Conservation (phyloP, 2,888 invertebrate species). For the Morpho deidamia region DNA sequence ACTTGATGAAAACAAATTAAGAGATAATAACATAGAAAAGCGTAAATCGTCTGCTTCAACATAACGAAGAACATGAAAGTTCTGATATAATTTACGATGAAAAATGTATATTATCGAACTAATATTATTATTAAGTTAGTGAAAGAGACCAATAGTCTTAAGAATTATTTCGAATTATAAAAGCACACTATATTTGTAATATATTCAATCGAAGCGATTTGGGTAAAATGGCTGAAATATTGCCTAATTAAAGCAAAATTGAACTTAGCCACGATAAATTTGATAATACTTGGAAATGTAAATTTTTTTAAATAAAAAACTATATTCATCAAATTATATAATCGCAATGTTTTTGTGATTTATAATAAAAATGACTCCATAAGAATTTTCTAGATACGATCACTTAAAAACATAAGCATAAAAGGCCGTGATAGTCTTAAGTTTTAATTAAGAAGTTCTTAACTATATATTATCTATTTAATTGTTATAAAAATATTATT, state of each 20-base stretch:
- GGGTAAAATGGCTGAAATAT: conserved; percentile 11
- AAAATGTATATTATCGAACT: conserved; percentile 8
- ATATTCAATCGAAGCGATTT: conserved; percentile 8
- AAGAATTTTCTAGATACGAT: conserved; percentile 5
- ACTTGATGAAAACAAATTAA: conserved; percentile 64
- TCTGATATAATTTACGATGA: conserved; percentile 11
- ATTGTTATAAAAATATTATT: not conserved
- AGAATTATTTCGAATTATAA: conserved; percentile 25
- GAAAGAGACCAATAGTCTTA: conserved; percentile 53
- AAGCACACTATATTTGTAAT: conserved; percentile 19
- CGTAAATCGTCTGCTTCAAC: conserved; percentile 72
- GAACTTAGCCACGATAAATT: not conserved
- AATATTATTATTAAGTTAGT: conserved; percentile 25
- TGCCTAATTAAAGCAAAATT: not conserved
- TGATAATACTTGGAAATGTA: not conserved
- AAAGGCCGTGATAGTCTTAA: conserved; percentile 68
- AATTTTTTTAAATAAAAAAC: not conserved
- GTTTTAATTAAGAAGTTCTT: conserved; percentile 25
- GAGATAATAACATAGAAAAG: conserved; percentile 65
- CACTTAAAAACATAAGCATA: conserved; percentile 23
- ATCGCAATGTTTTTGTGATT: not conserved
- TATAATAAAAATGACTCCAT: not conserved
- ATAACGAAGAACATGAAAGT: conserved; percentile 36
- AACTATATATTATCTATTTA: not conserved
- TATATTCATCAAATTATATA: not conserved